Evolutionary conservation across 2,797 vertebrate genomes (phyloP).

Genomic region (Lepus townsendii): DNA sequence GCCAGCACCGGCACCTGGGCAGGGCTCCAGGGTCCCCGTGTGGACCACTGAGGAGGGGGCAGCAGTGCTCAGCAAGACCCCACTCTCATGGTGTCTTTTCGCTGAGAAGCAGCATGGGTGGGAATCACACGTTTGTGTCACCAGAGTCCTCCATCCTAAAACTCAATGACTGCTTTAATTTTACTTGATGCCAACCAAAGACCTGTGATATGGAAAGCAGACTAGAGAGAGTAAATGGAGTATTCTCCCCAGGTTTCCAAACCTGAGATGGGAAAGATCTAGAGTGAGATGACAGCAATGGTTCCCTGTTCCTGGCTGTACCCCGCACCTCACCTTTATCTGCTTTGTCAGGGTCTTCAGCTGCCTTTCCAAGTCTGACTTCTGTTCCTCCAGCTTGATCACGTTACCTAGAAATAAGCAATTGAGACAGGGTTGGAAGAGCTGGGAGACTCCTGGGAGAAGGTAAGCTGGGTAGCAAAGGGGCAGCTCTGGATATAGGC

Average conservation of each 20-base stretch:
- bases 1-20: background rate
- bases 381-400: conserved; percentile 95
- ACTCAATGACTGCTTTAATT: background rate
- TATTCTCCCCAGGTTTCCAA: background rate
- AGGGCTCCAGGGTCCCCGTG: background rate
- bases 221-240: background rate
- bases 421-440: background rate
- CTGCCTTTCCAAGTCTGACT: conserved; percentile 94
- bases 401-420: conserved; percentile 90
- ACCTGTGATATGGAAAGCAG: background rate
- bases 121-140: background rate
- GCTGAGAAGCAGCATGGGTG: background rate
- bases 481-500: background rate
- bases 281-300: background rate
- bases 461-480: background rate
- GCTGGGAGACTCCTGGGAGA: background rate
- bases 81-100: background rate
- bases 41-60: background rate
- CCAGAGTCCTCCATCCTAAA: background rate
- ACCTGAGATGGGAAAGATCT: background rate
- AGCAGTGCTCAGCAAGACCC: background rate
- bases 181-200: background rate
- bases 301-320: background rate
- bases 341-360: conserved; percentile 94
- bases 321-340: conserved; percentile 92